Base-by-base conservation (phyloP, 2,113 vertebrate species). In the Saimiri boliviensis region DNA sequence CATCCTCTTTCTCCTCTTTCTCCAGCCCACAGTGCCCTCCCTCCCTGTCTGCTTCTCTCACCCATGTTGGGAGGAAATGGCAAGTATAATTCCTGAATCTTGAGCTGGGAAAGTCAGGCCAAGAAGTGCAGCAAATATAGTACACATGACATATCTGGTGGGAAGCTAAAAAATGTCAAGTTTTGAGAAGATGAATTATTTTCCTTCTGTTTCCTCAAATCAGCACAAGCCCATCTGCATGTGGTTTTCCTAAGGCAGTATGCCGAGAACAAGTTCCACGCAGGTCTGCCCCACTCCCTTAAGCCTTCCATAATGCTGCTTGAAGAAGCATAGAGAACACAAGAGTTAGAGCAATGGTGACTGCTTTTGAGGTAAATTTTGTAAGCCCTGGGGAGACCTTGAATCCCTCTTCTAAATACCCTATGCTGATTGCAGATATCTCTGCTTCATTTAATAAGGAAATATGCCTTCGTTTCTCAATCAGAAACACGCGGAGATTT, bases 161-260 rank as follows among this genome's bases (percentile, higher is more conserved):
- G 96, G 95, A 98, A 97, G 97, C 88, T 96, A 96, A 97, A 95
- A 97, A 97, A 97, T 98, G 97, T 97, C 97, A 98, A 90, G 89
- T 97, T 97, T 96, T 93, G 94, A 98, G 97, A 95, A 94, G 96
- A 97, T 97, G 96, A 96, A 97, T 97, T 97, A 97, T 96, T 98
- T 97, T 95, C 97, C 97, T 97, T 95, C 96, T 98, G 96, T 96
- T 98, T 97, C 97, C 94, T 95, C 95, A 95, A 49, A 96, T 97
- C 97, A 92, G 93, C 52, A 92, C 84, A 90, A 96, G 96, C 90
- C 97, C 97, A 97, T 97, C 97, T 97, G 97, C 0, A 3, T 88
- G 81, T n/a, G 84, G 95, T 63, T 95, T 92, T 92, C 92, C 96
- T 88, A 40, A 91, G 96, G 96, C 95, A 95, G 60, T 14, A 47